Evolutionary conservation across 2,113 vertebrate genomes (phyloP).

Genomic region (Morone chrysops): DNA sequence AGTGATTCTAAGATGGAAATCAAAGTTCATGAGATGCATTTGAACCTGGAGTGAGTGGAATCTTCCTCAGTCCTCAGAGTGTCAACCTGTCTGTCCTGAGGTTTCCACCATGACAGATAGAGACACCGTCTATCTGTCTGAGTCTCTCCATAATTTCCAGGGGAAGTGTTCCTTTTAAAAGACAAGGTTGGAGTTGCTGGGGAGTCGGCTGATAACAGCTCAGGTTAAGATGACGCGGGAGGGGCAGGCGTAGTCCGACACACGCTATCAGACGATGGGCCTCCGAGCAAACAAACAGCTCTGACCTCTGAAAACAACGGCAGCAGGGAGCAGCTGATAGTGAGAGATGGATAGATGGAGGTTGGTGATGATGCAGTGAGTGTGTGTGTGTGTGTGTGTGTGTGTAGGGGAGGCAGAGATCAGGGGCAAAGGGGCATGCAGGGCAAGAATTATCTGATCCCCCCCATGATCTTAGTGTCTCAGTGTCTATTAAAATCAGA

Average conservation of each 20-base stretch:
- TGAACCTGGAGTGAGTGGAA: slow-evolving; percentile 63
- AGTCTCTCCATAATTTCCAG: slow-evolving; percentile 70
- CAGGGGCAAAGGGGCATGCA: slow-evolving; percentile 47
- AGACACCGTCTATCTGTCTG: slow-evolving; percentile 52
- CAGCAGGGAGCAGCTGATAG: slow-evolving; percentile 74
- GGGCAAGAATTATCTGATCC: slow-evolving; percentile 57
- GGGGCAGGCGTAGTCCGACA: slow-evolving; percentile 66
- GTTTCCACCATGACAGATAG: slow-evolving; percentile 54
- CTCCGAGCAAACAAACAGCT: slow-evolving; percentile 78
- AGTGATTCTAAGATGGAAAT: not conserved
- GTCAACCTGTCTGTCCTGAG: slow-evolving; percentile 33
- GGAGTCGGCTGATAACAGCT: slow-evolving; percentile 68
- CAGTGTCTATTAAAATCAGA: slow-evolving; percentile 42
- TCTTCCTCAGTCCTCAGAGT: not conserved
- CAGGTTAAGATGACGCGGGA: slow-evolving; percentile 67
- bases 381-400: slow-evolving; percentile 41
- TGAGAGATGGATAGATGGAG: slow-evolving; percentile 63
- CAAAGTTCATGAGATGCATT: slow-evolving; percentile 63
- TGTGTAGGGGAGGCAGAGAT: slow-evolving; percentile 35
- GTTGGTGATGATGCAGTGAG: slow-evolving; percentile 42
- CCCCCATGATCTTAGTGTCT: slow-evolving; percentile 27
- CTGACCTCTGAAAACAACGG: slow-evolving; percentile 76
- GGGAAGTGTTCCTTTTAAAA: slow-evolving; percentile 78
- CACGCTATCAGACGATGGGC: slow-evolving; percentile 70
- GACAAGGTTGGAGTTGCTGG: slow-evolving; percentile 69